Evolutionary conservation across 2,113 vertebrate genomes (phyloP).

Genomic region (Puntigrus tetrazona): DNA sequence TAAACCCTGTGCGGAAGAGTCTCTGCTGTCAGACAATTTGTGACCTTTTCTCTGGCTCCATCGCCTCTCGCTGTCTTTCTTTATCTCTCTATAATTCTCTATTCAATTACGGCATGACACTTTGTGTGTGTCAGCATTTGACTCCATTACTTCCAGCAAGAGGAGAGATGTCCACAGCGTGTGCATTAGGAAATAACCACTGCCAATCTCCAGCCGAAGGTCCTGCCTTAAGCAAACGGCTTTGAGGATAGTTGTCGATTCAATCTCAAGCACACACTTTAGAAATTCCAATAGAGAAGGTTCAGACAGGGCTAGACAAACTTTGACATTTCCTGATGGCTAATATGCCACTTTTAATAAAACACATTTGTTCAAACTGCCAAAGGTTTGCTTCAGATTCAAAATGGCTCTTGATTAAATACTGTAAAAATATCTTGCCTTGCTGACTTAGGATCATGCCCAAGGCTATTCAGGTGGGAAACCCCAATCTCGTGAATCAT

Average conservation of each 20-base stretch:
- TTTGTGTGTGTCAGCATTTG: slow-evolving; percentile 53
- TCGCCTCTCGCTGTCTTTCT: slow-evolving; percentile 20
- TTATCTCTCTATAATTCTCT: slow-evolving; percentile 24
- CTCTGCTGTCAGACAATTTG: slow-evolving; percentile 19
- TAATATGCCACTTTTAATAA: slow-evolving; percentile 4
- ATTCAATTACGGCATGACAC: slow-evolving; percentile 25
- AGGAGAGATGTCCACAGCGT: slow-evolving; percentile 22
- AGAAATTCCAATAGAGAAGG: neutral
- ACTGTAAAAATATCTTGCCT: neutral
- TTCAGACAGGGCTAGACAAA: neutral
- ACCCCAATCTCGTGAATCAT: neutral
- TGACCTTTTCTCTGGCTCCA: slow-evolving; percentile 32
- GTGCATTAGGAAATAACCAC: slow-evolving; percentile 43
- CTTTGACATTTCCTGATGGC: slow-evolving; percentile 2
- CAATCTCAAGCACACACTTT: neutral
- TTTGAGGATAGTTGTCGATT: slow-evolving; percentile 11
- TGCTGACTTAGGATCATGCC: neutral
- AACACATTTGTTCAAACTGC: neutral
- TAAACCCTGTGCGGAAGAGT: neutral
- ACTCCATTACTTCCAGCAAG: slow-evolving; percentile 44
- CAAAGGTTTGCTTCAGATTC: neutral
- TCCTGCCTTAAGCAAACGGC: slow-evolving; percentile 26
- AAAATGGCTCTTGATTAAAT: slow-evolving; percentile 7
- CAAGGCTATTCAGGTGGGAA: neutral
- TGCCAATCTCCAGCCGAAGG: slow-evolving; percentile 13